Evolutionary conservation across 1,140 invertebrate genomes (phyloP), one percentile per base, ranked within the genome.

Genomic region (Ceratoteleas bidentatus): DNA sequence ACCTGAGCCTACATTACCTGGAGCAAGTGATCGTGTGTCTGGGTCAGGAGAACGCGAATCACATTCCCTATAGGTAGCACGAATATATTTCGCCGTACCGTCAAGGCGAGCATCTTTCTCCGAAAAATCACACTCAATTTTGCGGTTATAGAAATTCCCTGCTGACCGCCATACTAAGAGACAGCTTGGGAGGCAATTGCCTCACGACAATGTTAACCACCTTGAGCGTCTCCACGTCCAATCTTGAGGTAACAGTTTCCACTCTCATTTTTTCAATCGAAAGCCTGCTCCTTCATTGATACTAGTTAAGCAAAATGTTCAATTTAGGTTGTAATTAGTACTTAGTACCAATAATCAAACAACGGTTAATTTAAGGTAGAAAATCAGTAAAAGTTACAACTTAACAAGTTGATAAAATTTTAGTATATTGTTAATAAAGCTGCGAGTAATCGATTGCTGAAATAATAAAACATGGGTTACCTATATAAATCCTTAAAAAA

Each of bases 11-110:
- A 13, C 94, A 95, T 40, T 95, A 93, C 87, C 81, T 95, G 74
- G 94, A 95, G 87, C 94, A 95, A 91, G 94, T 94, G 54, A 95
- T 95, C 80, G 92, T 94, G 16, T 93, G 93, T 49, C 85, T 95
- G 75, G 92, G 93, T 79, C 93, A 95, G 68, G 91, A 92, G 77
- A 92, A 90, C 77, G 85, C 92, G 24, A 85, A 85, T 79, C 94
- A 95, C 87, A 92, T 95, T 64, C 94, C 94, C 13, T 95, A 95
- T 86, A 90, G 93, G 76, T 86, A 73, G 34, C 15, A 54, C 32
- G 36, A 43, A 60, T 61, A 75, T 16, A 61, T 79, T 57, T 54
- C 38, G 47, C 74, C 36, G 24, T 75, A 10, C 15, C 13, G 50
- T 66, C 49, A 49, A 56, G 15, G 36, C 9, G 13, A 66, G 47